Percentiles rank a stretch among this genome's conserved stretches.
phyloP scores from a whole-genome alignment of 2,888 invertebrate species.

The Hetaerina titia region DNA sequence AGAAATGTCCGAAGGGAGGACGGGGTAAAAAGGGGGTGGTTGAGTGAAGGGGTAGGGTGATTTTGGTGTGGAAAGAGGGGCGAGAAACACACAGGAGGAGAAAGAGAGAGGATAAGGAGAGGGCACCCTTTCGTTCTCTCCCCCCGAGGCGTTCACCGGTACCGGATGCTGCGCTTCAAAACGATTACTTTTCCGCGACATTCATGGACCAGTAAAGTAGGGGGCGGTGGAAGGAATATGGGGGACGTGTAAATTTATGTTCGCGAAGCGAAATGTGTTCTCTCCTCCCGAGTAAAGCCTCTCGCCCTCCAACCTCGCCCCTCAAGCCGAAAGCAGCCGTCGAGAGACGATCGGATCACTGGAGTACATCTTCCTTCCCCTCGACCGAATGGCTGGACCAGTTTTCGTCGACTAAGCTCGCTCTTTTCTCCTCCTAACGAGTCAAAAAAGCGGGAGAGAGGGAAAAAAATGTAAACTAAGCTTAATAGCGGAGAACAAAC shows the following conservation, averaged over 20 bases:
- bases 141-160: neutral
- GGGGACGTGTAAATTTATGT: conserved; percentile 31
- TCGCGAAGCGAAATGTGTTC: neutral
- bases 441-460: neutral
- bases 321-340: neutral
- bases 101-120: neutral
- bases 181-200: conserved; percentile 52
- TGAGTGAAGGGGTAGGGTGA: no score
- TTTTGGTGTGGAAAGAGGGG: no score
- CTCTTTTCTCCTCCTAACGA: neutral
- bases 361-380: neutral
- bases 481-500: conserved; percentile 41
- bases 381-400: neutral
- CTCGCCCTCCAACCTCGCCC: neutral
- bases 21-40: neutral
- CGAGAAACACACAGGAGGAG: no score
- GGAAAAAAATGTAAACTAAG: conserved; percentile 6
- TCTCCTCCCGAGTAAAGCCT: neutral
- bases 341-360: neutral
- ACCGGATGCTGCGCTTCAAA: conserved; percentile 29
- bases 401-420: neutral
- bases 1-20: neutral
- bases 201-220: conserved; percentile 31
- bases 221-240: neutral
- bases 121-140: neutral